Evolutionary conservation across 2,888 invertebrate species (phyloP).

Genomic region (Hyalella azteca): DNA sequence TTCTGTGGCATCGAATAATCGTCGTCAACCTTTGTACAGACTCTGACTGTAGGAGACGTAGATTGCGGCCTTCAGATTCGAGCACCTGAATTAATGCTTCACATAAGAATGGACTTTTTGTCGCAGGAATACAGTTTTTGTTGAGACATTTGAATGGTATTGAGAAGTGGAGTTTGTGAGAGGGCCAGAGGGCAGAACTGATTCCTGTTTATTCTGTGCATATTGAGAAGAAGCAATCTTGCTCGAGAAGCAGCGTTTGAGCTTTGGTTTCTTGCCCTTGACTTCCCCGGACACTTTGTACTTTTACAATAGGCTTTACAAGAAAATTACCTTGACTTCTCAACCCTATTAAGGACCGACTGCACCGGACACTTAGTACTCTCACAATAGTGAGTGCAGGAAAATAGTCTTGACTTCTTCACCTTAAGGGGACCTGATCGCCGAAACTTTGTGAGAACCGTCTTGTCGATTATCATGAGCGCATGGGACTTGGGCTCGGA

Average conservation of each 20-base stretch:
- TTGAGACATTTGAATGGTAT: not conserved
- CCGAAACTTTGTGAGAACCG: too few relatives aligned
- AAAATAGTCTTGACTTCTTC: not conserved
- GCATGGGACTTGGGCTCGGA: too few relatives aligned
- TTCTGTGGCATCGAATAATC: slow-evolving; percentile 21
- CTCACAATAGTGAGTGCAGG: too few relatives aligned
- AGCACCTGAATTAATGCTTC: slow-evolving; percentile 1
- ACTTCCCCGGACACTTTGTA: not conserved
- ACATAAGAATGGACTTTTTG: slow-evolving; percentile 15
- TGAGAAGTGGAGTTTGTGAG: not conserved
- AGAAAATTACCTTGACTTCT: not conserved
- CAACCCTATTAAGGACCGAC: not conserved
- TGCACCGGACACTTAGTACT: too few relatives aligned
- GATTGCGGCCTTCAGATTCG: not conserved
- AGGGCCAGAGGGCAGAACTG: not conserved
- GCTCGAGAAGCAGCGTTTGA: not conserved
- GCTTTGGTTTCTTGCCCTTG: not conserved
- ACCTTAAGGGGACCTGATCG: not conserved
- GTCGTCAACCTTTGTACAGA: not conserved
- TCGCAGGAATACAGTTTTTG: not conserved
- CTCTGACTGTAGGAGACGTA: slow-evolving; percentile 22
- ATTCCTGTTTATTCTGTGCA: slow-evolving; percentile 28
- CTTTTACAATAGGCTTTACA: not conserved
- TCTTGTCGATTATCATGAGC: too few relatives aligned
- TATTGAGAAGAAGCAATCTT: slow-evolving; percentile 12